Evolutionary conservation across 2,797 vertebrate genomes (phyloP), one percentile per base, ranked within the genome.

Genomic region (Balearica regulorum): DNA sequence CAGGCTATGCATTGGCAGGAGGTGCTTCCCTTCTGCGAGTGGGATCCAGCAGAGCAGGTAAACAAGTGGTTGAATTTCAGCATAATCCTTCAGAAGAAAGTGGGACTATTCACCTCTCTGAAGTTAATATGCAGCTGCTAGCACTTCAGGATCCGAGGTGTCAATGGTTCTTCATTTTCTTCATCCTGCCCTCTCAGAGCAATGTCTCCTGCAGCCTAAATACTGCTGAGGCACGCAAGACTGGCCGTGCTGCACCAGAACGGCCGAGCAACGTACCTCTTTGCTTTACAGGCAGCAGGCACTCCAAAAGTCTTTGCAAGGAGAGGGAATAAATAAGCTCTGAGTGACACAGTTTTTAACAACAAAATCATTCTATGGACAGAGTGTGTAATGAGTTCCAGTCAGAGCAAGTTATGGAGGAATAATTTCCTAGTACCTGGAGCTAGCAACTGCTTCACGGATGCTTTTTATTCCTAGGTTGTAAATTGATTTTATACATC

Each of bases 401-500:
- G 84, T 92, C 94, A 76, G 94, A 78, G 60, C 75, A 90, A 96
- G 83, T 94, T 95, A 95, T 43, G 29, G 80, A 79, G 95, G 94
- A 97, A 97, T 97, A 96, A 97, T 96, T 97, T 96, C 92, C 31
- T 77, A 68, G 91, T 94, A 97, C 95, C 95, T 33, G 43, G 43
- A 96, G 86, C 92, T 88, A 90, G 81, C 88, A 10, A 93, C 53
- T 5, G 13, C 91, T 95, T 94, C 86, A 13, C 33, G 39, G 87
- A 81, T 93, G 94, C 77, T 96, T 97, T 97, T 97, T 97, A 97
- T 95, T 97, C 93, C 90, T 79, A 83, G 88, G 92, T 93, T 95
- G 96, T 96, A 97, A 98, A 98, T 97, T 97, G 98, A 97, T 97
- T 98, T 98, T 97, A 97, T 98, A 97, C 97, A 95, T 97, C 97